Conservation (phyloP, 2,888 invertebrate species). For the Prosapia bicincta region DNA sequence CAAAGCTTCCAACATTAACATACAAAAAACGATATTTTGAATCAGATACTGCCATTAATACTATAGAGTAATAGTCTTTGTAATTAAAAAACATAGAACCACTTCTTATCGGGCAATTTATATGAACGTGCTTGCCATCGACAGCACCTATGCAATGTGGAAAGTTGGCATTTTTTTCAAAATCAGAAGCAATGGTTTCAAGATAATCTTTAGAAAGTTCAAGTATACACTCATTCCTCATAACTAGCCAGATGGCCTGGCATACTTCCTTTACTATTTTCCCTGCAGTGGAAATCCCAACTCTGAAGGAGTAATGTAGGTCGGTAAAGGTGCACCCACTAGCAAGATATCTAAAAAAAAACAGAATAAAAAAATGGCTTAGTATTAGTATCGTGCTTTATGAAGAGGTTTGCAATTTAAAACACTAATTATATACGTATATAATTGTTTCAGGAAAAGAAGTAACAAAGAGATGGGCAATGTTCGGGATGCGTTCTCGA, state of each 20-base stretch:
- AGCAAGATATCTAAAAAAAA: constrained; percentile 37
- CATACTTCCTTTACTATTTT: too few species aligned
- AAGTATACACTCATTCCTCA: constrained; percentile 34
- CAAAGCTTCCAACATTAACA: too few species aligned
- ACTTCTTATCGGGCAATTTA: constrained; percentile 32
- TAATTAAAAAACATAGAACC: too few species aligned
- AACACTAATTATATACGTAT: background rate
- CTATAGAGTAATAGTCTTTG: too few species aligned
- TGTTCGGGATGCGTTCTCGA: too few species aligned
- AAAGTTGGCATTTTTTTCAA: constrained; percentile 36
- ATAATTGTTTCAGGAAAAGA: constrained; percentile 14
- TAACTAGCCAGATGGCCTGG: too few species aligned
- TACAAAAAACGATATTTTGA: constrained; percentile 23
- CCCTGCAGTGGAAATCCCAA: too few species aligned
- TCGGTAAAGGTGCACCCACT: too few species aligned
- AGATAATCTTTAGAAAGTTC: constrained; percentile 28
- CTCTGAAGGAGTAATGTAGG: too few species aligned
- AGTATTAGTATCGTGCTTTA: constrained; percentile 6
- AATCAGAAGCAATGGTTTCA: constrained; percentile 33
- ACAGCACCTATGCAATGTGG: constrained; percentile 38
- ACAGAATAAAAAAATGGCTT: constrained; percentile 23
- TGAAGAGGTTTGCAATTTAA: background rate
- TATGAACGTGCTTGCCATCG: constrained; percentile 36
- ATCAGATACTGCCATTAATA: constrained; percentile 19
- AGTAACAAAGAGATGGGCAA: constrained; percentile 16